Conservation (phyloP, 2,113 vertebrate species). For the Anoplopoma fimbria region DNA sequence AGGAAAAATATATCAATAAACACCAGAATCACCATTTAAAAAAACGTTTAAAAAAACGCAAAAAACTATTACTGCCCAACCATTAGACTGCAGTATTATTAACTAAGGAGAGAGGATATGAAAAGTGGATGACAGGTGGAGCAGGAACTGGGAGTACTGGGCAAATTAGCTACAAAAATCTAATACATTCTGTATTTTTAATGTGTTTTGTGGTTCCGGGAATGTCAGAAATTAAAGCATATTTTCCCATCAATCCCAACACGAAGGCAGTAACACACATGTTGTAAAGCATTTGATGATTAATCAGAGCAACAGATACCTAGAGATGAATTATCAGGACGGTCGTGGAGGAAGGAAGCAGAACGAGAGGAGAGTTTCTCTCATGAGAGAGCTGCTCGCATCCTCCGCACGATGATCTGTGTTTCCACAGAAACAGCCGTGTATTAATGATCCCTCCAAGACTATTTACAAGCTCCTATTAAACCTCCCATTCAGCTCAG, state of each 20-base stretch:
- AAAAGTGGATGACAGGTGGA: not conserved
- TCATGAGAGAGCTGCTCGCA: slow-evolving; percentile 6
- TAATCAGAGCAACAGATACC: slow-evolving; percentile 39
- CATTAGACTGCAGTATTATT: too few relatives aligned
- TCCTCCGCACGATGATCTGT: slow-evolving; percentile 4
- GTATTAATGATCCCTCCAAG: slow-evolving; percentile 18
- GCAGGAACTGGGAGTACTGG: not conserved
- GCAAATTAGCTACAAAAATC: not conserved
- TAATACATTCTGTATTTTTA: not conserved
- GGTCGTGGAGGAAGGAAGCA: slow-evolving; percentile 13
- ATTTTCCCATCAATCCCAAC: not conserved
- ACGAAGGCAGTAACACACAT: slow-evolving; percentile 16
- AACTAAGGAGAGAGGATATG: not conserved
- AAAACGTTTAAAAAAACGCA: too few relatives aligned
- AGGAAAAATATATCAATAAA: too few relatives aligned
- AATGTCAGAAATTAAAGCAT: slow-evolving; percentile 11
- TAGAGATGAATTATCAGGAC: slow-evolving; percentile 39
- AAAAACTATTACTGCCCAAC: not conserved
- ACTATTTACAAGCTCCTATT: not conserved
- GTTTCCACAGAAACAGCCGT: slow-evolving; percentile 49
- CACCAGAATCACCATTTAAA: too few relatives aligned
- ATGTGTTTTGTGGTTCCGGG: not conserved
- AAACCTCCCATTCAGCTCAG: slow-evolving; percentile 14
- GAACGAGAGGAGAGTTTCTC: slow-evolving; percentile 6
- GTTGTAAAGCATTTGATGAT: slow-evolving; percentile 34